Conservation (phyloP, 2,888 invertebrate species). For the Anarsia innoxiella region DNA sequence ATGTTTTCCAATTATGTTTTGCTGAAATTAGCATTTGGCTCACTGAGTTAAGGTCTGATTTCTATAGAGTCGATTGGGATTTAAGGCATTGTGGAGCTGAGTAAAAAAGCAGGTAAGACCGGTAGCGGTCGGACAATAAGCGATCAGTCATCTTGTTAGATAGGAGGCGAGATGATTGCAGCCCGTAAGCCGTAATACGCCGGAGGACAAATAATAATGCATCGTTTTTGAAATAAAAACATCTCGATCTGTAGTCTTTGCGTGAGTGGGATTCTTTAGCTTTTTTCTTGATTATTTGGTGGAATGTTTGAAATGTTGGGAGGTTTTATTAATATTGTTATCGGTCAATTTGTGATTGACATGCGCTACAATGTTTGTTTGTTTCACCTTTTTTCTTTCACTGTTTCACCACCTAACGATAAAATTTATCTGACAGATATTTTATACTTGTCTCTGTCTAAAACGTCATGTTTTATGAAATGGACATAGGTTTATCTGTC, state of each 20-base stretch:
- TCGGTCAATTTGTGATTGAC: neutral
- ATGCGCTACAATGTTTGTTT: too few species aligned
- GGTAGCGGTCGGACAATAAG: slow-evolving; percentile 67
- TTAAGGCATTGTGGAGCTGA: slow-evolving; percentile 26
- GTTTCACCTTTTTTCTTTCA: too few species aligned
- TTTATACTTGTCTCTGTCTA: too few species aligned
- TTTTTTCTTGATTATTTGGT: too few species aligned
- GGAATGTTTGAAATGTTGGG: neutral
- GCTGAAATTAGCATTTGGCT: too few species aligned
- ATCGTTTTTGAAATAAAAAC: slow-evolving; percentile 1
- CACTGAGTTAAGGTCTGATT: too few species aligned
- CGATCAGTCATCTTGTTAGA: slow-evolving; percentile 68
- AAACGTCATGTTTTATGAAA: too few species aligned
- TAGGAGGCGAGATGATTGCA: slow-evolving; percentile 55
- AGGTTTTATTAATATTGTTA: neutral
- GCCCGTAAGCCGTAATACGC: slow-evolving; percentile 33
- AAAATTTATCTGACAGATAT: too few species aligned
- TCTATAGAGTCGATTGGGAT: too few species aligned
- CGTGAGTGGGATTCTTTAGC: neutral
- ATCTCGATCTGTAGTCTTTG: neutral
- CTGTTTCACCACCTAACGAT: too few species aligned
- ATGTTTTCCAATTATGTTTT: too few species aligned
- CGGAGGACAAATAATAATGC: slow-evolving; percentile 49
- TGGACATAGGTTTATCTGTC: too few species aligned
- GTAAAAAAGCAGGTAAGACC: slow-evolving; percentile 52